phyloP scores from a whole-genome alignment of 2,113 vertebrate genomes.

The Isurus oxyrinchus region DNA sequence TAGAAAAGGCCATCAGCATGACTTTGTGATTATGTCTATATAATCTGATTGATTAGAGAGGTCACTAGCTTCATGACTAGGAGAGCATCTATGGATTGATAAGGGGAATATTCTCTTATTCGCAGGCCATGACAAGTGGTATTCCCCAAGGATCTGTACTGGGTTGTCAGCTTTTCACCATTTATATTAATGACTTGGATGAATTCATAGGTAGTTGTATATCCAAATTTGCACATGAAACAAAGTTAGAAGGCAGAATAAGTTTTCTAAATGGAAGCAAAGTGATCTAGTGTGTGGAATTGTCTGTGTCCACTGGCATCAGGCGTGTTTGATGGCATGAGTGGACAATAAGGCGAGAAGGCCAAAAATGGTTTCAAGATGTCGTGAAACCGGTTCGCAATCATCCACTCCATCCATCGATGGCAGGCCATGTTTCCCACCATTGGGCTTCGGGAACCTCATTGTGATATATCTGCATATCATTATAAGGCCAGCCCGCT shows the following conservation, averaged over 20 bases:
- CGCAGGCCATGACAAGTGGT: not conserved
- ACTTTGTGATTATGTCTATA: not conserved
- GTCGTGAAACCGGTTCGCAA: too few relatives aligned
- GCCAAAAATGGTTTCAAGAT: too few relatives aligned
- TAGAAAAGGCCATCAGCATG: not conserved
- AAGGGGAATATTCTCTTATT: not conserved
- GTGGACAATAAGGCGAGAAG: too few relatives aligned
- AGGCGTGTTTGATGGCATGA: too few relatives aligned
- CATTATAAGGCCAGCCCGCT: too few relatives aligned
- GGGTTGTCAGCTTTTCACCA: not conserved
- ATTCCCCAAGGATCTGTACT: not conserved
- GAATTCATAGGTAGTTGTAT: not conserved
- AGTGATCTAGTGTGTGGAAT: too few relatives aligned
- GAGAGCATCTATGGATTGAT: not conserved
- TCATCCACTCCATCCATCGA: too few relatives aligned
- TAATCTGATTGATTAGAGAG: not conserved
- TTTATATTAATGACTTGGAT: not conserved
- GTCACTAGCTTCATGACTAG: too few relatives aligned
- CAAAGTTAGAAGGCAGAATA: not conserved
- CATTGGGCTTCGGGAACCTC: too few relatives aligned
- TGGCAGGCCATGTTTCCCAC: too few relatives aligned
- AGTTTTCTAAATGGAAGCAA: not conserved
- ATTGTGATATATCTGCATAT: too few relatives aligned
- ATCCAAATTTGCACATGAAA: not conserved
- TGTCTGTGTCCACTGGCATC: too few relatives aligned